Evolutionary conservation across 2,888 invertebrate species (phyloP), one percentile per base, ranked within the genome.

Genomic region (Lithodes maja): DNA sequence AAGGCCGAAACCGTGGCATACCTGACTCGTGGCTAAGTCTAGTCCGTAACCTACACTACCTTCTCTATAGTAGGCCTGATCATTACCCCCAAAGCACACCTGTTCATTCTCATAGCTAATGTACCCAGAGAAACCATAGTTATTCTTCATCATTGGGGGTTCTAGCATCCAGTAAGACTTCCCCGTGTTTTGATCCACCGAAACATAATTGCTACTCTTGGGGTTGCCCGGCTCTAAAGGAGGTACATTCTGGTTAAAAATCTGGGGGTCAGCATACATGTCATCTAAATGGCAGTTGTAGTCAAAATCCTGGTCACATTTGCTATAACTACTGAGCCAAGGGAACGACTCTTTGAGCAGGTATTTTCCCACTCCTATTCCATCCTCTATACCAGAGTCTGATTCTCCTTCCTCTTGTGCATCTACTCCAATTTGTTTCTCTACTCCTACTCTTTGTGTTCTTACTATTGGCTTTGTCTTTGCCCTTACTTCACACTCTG

Each of bases 161-260:
- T 68, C 68, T 50, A 82, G 50, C 15, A 68, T 49, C 68, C 81
- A 82, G 68, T 82, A 82, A 15, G 81, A 82, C 61, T 50, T 82
- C 3, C 68, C 81, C 49, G 81, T 82, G 1, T 61, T 33, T 9
- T 82, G 81, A 33, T 82, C 81, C 33, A 50, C 5, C 3, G 49
- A 49, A 68, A 82, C 15, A 61, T 55, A 55, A 17, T 80, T 54
- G 17, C 61, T 33, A 55, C 77, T 52, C 77, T 55, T 7, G 0
- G 53, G 15, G 54, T 55, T 55, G 33, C 55, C 17, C 0, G 15
- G 5, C n/a, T 55, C 15, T 12, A 15, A 1, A 3, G 52, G 33
- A 2, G 80, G n/a, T 54, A 15, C 53, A 55, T 7, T 54, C 17
- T 80, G 2, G 17, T 15, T 80, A n/a, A 52, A 15, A 50, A 55